Percentiles rank a stretch among this genome's conserved stretches.
Evolutionary conservation across 1,140 invertebrate genomes (phyloP).

Genomic region (Drosophila ogumai): DNA sequence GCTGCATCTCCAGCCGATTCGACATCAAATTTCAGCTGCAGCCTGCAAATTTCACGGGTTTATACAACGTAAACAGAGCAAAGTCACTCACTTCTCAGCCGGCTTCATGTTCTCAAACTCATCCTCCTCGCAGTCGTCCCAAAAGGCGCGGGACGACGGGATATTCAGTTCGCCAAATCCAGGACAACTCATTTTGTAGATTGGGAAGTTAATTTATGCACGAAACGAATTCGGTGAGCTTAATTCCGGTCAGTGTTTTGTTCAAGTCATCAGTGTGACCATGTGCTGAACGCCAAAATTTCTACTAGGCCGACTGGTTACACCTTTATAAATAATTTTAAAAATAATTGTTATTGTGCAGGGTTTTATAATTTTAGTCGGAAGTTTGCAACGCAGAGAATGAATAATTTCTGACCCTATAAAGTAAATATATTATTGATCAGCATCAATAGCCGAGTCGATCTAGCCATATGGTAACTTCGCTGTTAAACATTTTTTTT

Average conservation of each 20-base stretch:
- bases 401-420: too few relatives aligned
- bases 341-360: too few relatives aligned
- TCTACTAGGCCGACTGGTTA: not conserved
- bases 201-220: slow-evolving; percentile 15
- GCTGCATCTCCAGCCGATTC: slow-evolving; percentile 13
- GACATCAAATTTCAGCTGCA: slow-evolving; percentile 49
- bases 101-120: slow-evolving; percentile 59
- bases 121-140: slow-evolving; percentile 82
- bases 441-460: too few relatives aligned
- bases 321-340: not conserved
- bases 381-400: too few relatives aligned
- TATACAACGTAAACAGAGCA: slow-evolving; percentile 3
- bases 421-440: too few relatives aligned
- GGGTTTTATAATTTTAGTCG: too few relatives aligned
- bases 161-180: slow-evolving; percentile 80
- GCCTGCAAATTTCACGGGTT: slow-evolving; percentile 17
- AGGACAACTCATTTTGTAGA: slow-evolving; percentile 64
- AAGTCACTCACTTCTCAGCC: slow-evolving; percentile 51
- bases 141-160: slow-evolving; percentile 79
- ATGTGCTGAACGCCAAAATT: slow-evolving; percentile 14
- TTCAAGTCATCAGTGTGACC: slow-evolving; percentile 39
- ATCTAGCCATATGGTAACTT: too few relatives aligned
- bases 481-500: too few relatives aligned
- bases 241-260: slow-evolving; percentile 43
- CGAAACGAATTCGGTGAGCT: slow-evolving; percentile 7